These are phyloP conservation scores for Leptogaster cylindrica DNA, from an alignment of 2,888 invertebrate genomes.

Conservation along the genomic window DNA sequence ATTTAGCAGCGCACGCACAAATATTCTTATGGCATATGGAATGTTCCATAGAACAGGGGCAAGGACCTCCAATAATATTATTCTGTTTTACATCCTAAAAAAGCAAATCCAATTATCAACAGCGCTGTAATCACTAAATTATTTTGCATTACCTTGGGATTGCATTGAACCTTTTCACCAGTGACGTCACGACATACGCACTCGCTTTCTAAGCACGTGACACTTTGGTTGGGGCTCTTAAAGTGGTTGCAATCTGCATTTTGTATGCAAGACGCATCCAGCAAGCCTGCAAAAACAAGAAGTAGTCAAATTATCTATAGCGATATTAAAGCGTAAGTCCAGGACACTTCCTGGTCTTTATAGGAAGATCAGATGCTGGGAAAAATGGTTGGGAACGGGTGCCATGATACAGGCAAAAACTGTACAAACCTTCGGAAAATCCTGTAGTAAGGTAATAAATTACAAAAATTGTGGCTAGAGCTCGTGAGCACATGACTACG, in stretches of 20 bases:
- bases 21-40: slow-evolving; percentile 54
- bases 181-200: slow-evolving; percentile 20
- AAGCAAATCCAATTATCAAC: background rate
- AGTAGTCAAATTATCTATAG: background rate
- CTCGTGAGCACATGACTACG: slow-evolving; percentile 43
- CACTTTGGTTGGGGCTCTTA: background rate
- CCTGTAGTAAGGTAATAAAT: slow-evolving; percentile 41
- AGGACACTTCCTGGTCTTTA: background rate
- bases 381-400: slow-evolving; percentile 21
- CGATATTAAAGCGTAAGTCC: slow-evolving; percentile 20
- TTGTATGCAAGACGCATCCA: slow-evolving; percentile 30
- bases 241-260: slow-evolving; percentile 27
- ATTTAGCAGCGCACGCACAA: slow-evolving; percentile 53
- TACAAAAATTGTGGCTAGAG: slow-evolving; percentile 41
- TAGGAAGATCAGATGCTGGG: background rate
- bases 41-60: slow-evolving; percentile 53
- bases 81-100: background rate
- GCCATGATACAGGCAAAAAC: slow-evolving; percentile 18
- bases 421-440: slow-evolving; percentile 42
- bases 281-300: slow-evolving; percentile 22
- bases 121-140: background rate
- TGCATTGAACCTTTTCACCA: slow-evolving; percentile 3
- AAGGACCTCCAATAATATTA: slow-evolving; percentile 57
- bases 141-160: background rate
- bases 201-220: slow-evolving; percentile 10